Conservation (phyloP, 2,888 invertebrate genomes). For the Bedellia somnulentella region DNA sequence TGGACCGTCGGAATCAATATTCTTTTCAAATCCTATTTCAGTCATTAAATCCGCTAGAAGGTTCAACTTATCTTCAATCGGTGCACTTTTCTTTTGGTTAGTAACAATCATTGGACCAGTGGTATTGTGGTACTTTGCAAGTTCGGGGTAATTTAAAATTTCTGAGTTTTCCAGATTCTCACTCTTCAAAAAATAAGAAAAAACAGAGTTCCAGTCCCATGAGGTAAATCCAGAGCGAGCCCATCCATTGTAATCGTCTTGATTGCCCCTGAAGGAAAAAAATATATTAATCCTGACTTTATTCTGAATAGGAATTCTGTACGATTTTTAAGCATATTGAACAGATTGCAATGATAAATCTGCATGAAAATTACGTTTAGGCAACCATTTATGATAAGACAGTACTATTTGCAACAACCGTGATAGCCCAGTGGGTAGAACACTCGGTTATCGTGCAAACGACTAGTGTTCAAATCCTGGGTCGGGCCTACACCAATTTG, state of each 20-base stretch:
- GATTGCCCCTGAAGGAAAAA: constrained; percentile 1
- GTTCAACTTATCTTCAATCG: neutral
- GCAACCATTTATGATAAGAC: too few relatives aligned
- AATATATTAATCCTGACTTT: neutral
- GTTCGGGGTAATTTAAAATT: neutral
- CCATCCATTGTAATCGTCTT: constrained; percentile 1
- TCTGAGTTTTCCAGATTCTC: neutral
- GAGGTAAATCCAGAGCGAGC: neutral
- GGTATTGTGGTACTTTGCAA: neutral
- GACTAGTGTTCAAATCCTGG: too few relatives aligned
- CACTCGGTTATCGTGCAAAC: too few relatives aligned
- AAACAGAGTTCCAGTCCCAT: constrained; percentile 1
- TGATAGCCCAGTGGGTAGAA: too few relatives aligned
- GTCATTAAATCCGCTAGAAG: neutral
- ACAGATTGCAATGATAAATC: too few relatives aligned
- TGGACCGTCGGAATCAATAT: neutral
- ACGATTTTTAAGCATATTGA: too few relatives aligned
- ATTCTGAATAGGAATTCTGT: neutral
- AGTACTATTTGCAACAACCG: too few relatives aligned
- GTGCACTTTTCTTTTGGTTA: neutral
- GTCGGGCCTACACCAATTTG: too few relatives aligned
- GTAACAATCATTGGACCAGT: neutral
- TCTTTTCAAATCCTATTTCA: neutral
- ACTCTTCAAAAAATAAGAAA: constrained; percentile 1
- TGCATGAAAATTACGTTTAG: too few relatives aligned